Evolutionary conservation across 2,888 invertebrate species (phyloP), one percentile per base, ranked within the genome.

Genomic region (Lasioglossum pauxillum): DNA sequence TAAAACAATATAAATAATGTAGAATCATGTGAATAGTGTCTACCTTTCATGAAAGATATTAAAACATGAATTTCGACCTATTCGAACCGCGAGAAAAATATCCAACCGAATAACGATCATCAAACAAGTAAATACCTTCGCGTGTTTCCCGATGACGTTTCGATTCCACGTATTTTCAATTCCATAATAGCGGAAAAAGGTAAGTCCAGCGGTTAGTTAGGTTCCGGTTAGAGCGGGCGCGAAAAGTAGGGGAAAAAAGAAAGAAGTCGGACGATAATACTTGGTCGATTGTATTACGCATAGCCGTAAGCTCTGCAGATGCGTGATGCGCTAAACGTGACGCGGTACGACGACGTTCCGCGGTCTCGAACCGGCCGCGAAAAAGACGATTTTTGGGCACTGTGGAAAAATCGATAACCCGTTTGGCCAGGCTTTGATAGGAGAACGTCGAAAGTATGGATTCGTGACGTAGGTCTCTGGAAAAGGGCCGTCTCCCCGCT

Each of bases 281-380:
- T 88, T 88, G 92, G 93, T 93, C 92, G 92, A 93, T 92, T 89
- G 89, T 91, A 86, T 91, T 91, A 93, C 93, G 93, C 93, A 90
- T 92, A 90, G 90, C 90, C 85, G 91, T 88, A 87, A 84, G 89
- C 90, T 88, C 91, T 89, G 87, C 90, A 88, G 88, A 90, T 88
- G 88, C 88, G 87, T 91, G 90, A 91, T 93, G 94, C 93, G 92
- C 93, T 93, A 94, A 93, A 90, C 91, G 90, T 91, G 93, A 88
- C 84, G 89, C 89, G 82, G 80, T 79, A 85, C 82, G 82, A 83
- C 82, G 80, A 83, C 82, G 80, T 86, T 74, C 44, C 44, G 44
- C 44, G 44, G 44, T 44, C 44, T 44, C 12, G 44, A 44, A 72
- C 85, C 71, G n/a, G 44, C 44, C 75, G 73, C 78, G 75, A 38